These are phyloP conservation scores for Bathynomus jamesi DNA, from an alignment of 1,140 invertebrate species.

Conservation along the genomic window DNA sequence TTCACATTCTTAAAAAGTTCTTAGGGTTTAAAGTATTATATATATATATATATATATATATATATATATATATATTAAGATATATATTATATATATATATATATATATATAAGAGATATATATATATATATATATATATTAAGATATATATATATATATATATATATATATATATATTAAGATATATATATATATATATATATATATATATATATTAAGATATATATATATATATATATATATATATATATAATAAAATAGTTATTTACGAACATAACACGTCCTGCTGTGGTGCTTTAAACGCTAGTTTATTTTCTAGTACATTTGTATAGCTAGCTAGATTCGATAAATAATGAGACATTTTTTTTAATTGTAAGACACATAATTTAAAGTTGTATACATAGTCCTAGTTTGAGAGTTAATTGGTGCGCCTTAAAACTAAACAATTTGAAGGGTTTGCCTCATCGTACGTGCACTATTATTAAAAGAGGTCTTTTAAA, in stretches of 20 bases:
- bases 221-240: not conserved
- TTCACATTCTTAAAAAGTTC: too few relatives aligned
- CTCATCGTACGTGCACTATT: too few relatives aligned
- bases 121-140: not conserved
- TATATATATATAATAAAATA: not conserved
- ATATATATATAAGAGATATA: not conserved
- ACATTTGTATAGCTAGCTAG: not conserved
- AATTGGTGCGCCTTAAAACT: not conserved
- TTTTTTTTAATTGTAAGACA: too few relatives aligned
- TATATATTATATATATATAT: too few relatives aligned
- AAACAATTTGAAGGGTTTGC: not conserved
- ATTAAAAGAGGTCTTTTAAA: too few relatives aligned
- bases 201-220: not conserved
- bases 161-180: too few relatives aligned
- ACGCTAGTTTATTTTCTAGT: not conserved
- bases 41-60: too few relatives aligned
- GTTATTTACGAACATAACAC: not conserved
- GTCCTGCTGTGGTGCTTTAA: not conserved
- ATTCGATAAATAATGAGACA: not conserved
- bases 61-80: too few relatives aligned
- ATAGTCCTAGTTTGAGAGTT: not conserved
- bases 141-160: not conserved
- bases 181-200: not conserved
- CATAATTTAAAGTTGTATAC: too few relatives aligned
- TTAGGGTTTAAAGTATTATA: too few relatives aligned